A percentile compares a stretch with the other conserved stretches of the same genome.
phyloP scores from a whole-genome alignment of 2,113 vertebrate species.

The Leuciscus idus region DNA sequence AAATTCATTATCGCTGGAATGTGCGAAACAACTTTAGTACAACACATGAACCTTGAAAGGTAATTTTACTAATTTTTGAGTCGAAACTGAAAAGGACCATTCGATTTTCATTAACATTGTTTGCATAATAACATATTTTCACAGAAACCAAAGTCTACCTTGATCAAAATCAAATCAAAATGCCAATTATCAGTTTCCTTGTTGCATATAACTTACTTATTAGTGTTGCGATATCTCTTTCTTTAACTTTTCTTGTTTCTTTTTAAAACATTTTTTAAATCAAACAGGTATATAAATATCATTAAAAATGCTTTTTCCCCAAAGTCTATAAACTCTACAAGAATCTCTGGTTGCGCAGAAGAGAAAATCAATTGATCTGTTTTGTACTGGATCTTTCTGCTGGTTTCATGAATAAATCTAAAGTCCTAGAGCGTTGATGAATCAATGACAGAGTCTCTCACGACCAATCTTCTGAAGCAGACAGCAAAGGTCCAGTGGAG shows the following conservation, averaged over 20 bases:
- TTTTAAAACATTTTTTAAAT: neutral
- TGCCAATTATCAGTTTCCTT: neutral
- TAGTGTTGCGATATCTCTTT: neutral
- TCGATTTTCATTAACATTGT: slow-evolving; percentile 27
- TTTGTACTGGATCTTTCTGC: slow-evolving; percentile 55
- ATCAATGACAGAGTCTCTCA: slow-evolving; percentile 66
- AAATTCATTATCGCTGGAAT: slow-evolving; percentile 67
- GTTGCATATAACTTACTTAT: neutral
- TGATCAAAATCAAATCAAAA: neutral
- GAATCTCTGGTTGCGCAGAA: slow-evolving; percentile 30
- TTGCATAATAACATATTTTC: slow-evolving; percentile 42
- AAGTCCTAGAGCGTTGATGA: slow-evolving; percentile 53
- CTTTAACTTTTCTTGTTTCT: neutral
- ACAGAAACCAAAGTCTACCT: slow-evolving; percentile 12
- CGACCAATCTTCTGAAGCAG: slow-evolving; percentile 58
- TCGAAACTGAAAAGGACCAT: slow-evolving; percentile 23
- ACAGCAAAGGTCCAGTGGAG: slow-evolving; percentile 54
- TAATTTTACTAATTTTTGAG: slow-evolving; percentile 54
- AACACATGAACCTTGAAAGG: slow-evolving; percentile 59
- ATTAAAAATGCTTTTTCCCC: slow-evolving; percentile 38
- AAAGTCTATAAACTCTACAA: slow-evolving; percentile 42
- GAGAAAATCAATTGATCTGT: slow-evolving; percentile 56
- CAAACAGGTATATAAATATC: slow-evolving; percentile 34
- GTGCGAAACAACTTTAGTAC: slow-evolving; percentile 44
- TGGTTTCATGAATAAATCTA: slow-evolving; percentile 64